Base-by-base conservation (phyloP, 37 sponge, comb jelly and placozoan genomes). In the Tethya wilhelma region DNA sequence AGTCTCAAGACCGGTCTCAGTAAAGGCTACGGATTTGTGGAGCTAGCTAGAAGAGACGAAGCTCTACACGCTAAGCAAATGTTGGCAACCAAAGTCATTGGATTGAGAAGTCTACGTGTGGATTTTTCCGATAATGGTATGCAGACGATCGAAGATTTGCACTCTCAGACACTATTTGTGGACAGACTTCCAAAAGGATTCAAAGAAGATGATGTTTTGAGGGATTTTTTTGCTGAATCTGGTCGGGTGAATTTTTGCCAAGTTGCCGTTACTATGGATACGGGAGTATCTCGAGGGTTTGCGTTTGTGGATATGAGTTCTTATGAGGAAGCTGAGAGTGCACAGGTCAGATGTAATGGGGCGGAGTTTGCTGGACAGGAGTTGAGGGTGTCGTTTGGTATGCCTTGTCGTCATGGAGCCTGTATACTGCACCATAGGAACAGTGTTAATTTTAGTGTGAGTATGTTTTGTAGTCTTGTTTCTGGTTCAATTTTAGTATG, bases 361-460 rank as follows among this genome's bases (percentile, higher is more conserved):
- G 56, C 44, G 0, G 14, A 31, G 14, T 59, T 93, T 37, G 65
- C 38, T 25, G 89, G 85, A 1, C 79, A 76, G 0, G 75, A 79
- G 23, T 84, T 93, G 0, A 45, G 93, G 53, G 89, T 93, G 22
- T 87, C 93, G 19, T 93, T 83, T 75, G 89, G 89, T 25, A 93
- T 93, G 93, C 93, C 93, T 5, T 88, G 93, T n/a, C 29, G 93
- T 45, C 93, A 83, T 26, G 93, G 93, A 28, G 84, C 93, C 2
- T 70, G 80, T 39, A 93, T 93, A 23, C 76, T 93, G 25, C 93
- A 93, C 17, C 80, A 87, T 59, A n/a, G n/a, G n/a, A n/a, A n/a
- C n/a, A n/a, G n/a, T n/a, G n/a, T n/a, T n/a, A n/a, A n/a, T n/a
- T n/a, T n/a, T n/a, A n/a, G n/a, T n/a, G n/a, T n/a, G n/a, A n/a